A percentile compares a stretch with the other conserved stretches of the same genome.
Conservation (phyloP, 2,113 vertebrate species). For the Tyrannus savana region DNA sequence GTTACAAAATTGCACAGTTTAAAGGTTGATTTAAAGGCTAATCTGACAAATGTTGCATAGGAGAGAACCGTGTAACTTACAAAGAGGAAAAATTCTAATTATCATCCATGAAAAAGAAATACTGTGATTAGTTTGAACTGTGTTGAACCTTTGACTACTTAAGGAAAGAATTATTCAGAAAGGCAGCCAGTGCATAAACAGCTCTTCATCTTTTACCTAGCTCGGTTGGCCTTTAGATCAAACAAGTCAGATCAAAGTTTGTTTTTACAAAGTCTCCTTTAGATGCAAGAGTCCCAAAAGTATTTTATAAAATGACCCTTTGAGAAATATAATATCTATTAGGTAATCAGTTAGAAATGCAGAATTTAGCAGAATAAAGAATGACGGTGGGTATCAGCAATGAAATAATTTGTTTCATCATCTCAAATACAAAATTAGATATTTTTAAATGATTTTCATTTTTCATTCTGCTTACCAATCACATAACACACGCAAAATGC, state of each 20-base stretch:
- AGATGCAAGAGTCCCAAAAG: neutral
- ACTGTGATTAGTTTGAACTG: neutral
- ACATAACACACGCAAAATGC: neutral
- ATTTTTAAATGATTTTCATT: neutral
- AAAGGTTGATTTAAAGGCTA: neutral
- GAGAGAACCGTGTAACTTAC: neutral
- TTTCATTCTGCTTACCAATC: neutral
- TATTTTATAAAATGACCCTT: neutral
- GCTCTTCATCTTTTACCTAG: slow-evolving; percentile 14
- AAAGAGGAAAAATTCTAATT: neutral
- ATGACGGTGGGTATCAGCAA: neutral
- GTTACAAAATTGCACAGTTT: neutral
- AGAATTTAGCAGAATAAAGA: slow-evolving; percentile 9
- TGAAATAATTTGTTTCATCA: neutral
- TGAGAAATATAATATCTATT: neutral
- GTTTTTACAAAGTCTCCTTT: slow-evolving; percentile 9
- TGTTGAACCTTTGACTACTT: slow-evolving; percentile 4
- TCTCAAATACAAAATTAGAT: neutral
- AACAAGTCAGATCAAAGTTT: slow-evolving; percentile 10
- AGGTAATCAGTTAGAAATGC: neutral
- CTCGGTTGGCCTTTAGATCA: neutral
- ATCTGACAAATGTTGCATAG: neutral
- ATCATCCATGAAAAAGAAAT: neutral
- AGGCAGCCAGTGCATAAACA: neutral
- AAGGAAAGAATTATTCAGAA: neutral